A percentile compares a stretch with the other conserved stretches of the same genome.
Evolutionary conservation across 92 coral and sea anemone genomes (phyloP).

Genomic region (Siderastrea siderea): DNA sequence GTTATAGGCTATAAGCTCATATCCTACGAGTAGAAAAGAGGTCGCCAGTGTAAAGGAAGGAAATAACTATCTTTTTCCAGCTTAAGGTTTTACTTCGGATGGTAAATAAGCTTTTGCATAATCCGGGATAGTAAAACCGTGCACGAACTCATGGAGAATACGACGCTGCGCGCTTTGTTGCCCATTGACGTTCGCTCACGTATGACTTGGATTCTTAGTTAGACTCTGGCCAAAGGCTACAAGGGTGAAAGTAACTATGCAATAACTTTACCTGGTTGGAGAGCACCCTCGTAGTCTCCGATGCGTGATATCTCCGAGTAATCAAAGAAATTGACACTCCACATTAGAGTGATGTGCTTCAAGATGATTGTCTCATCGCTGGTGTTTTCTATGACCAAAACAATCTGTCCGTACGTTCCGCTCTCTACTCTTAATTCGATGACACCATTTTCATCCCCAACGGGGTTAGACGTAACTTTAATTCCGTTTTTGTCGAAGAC

Average conservation of each 20-base stretch:
- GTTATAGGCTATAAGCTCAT: too few relatives aligned
- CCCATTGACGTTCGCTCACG: too few relatives aligned
- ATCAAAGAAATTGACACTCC: conserved; percentile 78
- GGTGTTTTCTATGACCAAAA: conserved; percentile 55
- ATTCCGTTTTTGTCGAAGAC: conserved; percentile 72
- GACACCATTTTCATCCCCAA: conserved; percentile 77
- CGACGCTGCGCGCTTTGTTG: too few relatives aligned
- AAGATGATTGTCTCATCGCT: conserved; percentile 17
- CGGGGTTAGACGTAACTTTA: conserved; percentile 66
- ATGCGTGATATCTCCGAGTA: conserved; percentile 65
- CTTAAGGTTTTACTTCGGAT: too few relatives aligned
- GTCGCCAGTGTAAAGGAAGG: too few relatives aligned
- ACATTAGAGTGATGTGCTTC: conserved; percentile 65
- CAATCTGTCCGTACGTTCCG: conserved; percentile 31
- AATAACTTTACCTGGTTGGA: conserved; percentile 43
- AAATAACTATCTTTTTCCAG: too few relatives aligned
- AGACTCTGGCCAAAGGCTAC: too few relatives aligned
- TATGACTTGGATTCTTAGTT: too few relatives aligned
- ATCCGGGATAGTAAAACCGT: too few relatives aligned
- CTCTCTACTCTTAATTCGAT: conserved; percentile 56
- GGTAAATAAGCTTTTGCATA: too few relatives aligned
- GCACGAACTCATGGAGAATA: too few relatives aligned
- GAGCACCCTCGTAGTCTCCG: neutral
- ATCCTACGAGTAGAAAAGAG: too few relatives aligned
- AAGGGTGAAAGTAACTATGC: neutral